Evolutionary conservation across 2,797 vertebrate genomes (phyloP).

Genomic region (Babyrousa celebensis): DNA sequence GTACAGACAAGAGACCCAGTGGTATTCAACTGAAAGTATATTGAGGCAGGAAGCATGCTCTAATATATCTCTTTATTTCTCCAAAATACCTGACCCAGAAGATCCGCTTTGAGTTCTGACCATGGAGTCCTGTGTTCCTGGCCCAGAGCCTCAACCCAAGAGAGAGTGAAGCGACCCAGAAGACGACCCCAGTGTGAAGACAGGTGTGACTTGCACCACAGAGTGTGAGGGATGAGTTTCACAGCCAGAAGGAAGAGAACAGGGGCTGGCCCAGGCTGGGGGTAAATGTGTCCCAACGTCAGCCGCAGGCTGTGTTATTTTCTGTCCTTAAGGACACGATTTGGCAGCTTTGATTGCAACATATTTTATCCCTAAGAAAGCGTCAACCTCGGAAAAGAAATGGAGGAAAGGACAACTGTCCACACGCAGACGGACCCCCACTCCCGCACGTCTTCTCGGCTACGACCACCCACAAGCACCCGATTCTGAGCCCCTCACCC

Average conservation of each 20-base stretch:
- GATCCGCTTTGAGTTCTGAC: not conserved
- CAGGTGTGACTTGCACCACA: not conserved
- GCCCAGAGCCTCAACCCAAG: not conserved
- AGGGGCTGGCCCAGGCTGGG: not conserved
- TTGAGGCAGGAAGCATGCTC: not conserved
- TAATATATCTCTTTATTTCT: conserved; percentile 13
- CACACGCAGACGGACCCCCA: conserved; percentile 67
- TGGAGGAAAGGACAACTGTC: not conserved
- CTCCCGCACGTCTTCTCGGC: conserved; percentile 33
- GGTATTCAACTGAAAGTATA: not conserved
- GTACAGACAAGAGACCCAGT: conserved; percentile 24
- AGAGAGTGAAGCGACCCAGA: not conserved
- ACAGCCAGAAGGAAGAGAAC: not conserved
- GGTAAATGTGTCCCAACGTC: too few relatives aligned
- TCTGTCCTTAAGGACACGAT: not conserved
- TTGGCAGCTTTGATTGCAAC: conserved; percentile 4
- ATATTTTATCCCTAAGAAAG: not conserved
- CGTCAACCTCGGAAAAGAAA: not conserved
- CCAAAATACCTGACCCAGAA: not conserved
- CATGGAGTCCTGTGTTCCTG: not conserved
- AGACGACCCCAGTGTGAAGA: not conserved
- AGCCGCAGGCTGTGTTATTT: not conserved
- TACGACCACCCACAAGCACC: conserved; percentile 33
- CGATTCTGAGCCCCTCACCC: conserved; percentile 51
- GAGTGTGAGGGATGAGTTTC: not conserved